Evolutionary conservation across 1,140 invertebrate species (phyloP), one percentile per base, ranked within the genome.

Genomic region (Zaprionus nigranus): DNA sequence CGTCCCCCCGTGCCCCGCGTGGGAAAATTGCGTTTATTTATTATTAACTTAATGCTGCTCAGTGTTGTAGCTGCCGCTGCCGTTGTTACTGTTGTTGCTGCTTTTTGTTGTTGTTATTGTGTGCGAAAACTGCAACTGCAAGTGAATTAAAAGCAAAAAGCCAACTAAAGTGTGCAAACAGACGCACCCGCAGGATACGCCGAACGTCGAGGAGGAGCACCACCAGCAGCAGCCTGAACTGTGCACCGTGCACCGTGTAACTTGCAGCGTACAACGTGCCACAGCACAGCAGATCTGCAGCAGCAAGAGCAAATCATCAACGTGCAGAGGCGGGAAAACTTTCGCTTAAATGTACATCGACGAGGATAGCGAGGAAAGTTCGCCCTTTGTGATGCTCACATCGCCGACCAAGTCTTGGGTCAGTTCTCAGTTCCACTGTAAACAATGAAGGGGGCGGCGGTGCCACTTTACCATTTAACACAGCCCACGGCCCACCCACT

Each of bases 361-460:
- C 86, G 86, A 92, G 78, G 92, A 93, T 75, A 93, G 91, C 80
- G 92, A 93, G 84, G 92, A 93, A 83, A 91, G 92, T 84, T 92
- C 90, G 75, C 90, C 92, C 74, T 93, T 93, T 92, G 81, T 92
- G 82, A 91, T 93, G 87, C 84, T 93, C 74, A 79, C 92, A 82
- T 91, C 92, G 80, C 91, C 92, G 36, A 84, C 86, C 62, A 91
- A 90, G 78, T 86, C 87, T 81, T 91, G 85, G 87, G 88, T 90
- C 78, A 91, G 90, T 91, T 46, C n/a, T 7, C n/a, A 46, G 72
- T 63, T 79, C 69, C 46, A 82, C 65, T 81, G 75, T 82, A 84
- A 84, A 84, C 79, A 88, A 75, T 74, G 6, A 17, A 9, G 40
- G 40, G 40, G n/a, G 40, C n/a, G 38, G 15, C 30, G 30, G 4